Base-by-base conservation (phyloP, 1,140 invertebrate species). In the Doryteuthis pealeii region DNA sequence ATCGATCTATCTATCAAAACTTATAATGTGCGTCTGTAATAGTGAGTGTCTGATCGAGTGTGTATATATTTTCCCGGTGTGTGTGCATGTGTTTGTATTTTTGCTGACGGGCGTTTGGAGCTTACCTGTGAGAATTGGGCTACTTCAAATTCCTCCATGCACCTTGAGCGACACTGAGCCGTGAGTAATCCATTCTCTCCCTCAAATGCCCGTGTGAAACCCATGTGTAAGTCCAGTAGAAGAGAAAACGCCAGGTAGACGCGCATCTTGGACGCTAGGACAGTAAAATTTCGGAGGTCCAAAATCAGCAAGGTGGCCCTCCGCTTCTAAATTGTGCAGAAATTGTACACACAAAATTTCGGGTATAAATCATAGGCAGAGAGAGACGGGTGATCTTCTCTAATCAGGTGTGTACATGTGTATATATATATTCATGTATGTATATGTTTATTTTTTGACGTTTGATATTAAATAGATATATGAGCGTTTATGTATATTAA, bases 101-200 rank as follows among this genome's bases (percentile, higher is more conserved):
- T 14, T 62, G 26, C 5, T n/a, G 54, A 62, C 22, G 18, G 54
- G 26, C 6, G 26, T 62, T 2, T 28, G 26, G 2, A 6, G 5
- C 54, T 62, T 62, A 22, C 54, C 54, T 62, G 54, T 62, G 54
- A 62, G 26, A 62, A 62, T 22, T 62, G 54, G 18, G 54, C 54
- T 62, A 62, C 54, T 62, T 62, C 54, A 62, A 62, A 62, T 28
- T 62, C 54, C 26, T 62, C 54, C 54, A 62, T 62, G 26, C 54
- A 62, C 1, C 54, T 12, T 4, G 54, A 22, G 22, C 54, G 54
- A 62, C 54, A 62, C 18, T 62, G 54, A 62, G 54, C 54, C 26
- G 54, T n/a, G 2, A 62, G 54, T 62, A 62, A 62, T 62, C 54
- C 54, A 62, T 62, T 62, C 26, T 62, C 54, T n/a, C 54, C 54